These are phyloP conservation scores for Tringa solitaria DNA, from an alignment of 2,113 vertebrate species.

Conservation along the genomic window DNA sequence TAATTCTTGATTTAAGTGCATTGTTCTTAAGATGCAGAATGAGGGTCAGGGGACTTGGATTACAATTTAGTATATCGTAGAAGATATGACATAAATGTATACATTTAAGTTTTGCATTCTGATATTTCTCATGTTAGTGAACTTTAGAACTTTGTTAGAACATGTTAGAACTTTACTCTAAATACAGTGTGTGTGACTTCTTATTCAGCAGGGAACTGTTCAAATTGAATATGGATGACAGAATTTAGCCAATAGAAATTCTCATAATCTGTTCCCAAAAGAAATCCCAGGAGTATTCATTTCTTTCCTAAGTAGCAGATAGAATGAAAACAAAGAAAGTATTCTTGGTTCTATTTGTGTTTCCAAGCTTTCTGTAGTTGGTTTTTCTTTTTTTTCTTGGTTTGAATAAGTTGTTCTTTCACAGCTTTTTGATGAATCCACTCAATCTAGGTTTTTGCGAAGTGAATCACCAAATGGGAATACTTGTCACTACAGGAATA, in stretches of 20 bases:
- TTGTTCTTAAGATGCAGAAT: background rate
- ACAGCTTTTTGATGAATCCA: background rate
- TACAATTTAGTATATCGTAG: background rate
- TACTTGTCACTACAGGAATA: background rate
- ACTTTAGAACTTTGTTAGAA: background rate
- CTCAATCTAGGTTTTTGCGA: background rate
- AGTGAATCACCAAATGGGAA: background rate
- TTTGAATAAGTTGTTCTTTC: background rate
- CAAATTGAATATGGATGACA: background rate
- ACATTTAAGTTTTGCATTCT: background rate
- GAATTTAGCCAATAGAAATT: background rate
- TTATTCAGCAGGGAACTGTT: background rate
- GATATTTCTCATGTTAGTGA: background rate
- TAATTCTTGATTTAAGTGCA: background rate
- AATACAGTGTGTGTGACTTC: background rate
- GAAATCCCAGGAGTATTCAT: background rate
- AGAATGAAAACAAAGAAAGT: background rate
- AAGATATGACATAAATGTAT: background rate
- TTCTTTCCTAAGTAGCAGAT: background rate
- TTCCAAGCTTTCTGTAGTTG: background rate
- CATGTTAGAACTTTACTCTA: background rate
- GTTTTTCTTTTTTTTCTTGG: background rate
- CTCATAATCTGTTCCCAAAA: background rate
- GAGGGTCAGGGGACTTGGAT: background rate
- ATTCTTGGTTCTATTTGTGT: background rate